Evolutionary conservation across 1,140 invertebrate genomes (phyloP).

Genomic region (Himalopsyche phryganea): DNA sequence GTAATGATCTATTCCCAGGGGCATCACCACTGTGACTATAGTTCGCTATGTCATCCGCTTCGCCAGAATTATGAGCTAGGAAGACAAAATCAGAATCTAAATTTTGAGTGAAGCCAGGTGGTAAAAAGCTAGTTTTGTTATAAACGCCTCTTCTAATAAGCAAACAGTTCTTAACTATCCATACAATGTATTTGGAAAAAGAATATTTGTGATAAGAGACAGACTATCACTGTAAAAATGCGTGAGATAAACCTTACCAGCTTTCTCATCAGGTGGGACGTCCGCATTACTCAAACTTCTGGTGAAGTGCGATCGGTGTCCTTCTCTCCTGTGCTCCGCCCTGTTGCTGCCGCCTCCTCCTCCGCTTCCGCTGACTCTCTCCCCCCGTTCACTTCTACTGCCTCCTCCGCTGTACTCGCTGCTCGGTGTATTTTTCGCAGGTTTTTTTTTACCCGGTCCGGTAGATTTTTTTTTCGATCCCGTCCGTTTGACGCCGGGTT

Average conservation of each 20-base stretch:
- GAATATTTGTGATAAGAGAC: no score
- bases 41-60: no score
- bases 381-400: constrained; percentile 41
- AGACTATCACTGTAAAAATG: background rate
- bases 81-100: no score
- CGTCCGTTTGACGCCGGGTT: constrained; percentile 20
- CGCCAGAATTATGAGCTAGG: no score
- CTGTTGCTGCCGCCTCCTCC: constrained; percentile 46
- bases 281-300: constrained; percentile 79
- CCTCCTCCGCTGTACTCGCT: constrained; percentile 54
- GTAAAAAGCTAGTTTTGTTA: no score
- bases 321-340: constrained; percentile 48
- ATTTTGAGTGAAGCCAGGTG: no score
- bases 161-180: no score
- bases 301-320: constrained; percentile 68
- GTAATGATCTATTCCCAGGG: no score
- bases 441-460: constrained; percentile 30
- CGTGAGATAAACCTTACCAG: constrained; percentile 57
- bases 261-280: constrained; percentile 77
- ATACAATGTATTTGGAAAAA: no score
- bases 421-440: constrained; percentile 28
- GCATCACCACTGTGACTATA: no score
- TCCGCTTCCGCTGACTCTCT: constrained; percentile 39
- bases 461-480: constrained; percentile 19
- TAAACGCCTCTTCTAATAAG: no score